Conservation (phyloP, 2,888 invertebrate species). For the Hyppa rectilinea region DNA sequence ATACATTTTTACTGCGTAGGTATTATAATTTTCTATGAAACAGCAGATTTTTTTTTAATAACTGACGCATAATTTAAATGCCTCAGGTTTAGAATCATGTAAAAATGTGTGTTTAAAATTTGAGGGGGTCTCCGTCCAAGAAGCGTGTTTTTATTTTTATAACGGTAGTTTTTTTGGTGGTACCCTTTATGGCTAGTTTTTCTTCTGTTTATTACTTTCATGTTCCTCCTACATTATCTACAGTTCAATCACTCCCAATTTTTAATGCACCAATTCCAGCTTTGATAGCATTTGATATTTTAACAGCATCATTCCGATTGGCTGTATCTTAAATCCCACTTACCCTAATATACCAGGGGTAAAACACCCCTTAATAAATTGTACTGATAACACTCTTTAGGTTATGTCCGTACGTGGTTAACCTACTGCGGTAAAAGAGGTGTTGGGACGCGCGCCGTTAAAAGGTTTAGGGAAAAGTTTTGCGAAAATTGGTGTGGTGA, state of each 20-base stretch:
- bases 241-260: neutral
- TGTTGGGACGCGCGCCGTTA: neutral
- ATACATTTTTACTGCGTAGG: no score
- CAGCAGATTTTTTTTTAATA: no score
- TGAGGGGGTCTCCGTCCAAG: no score
- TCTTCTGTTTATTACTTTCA: no score
- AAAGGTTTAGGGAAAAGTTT: neutral
- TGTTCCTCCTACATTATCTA: neutral
- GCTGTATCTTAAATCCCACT: slow-evolving; percentile 58
- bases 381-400: slow-evolving; percentile 54
- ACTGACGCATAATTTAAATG: no score
- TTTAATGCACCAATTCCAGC: slow-evolving; percentile 14
- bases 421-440: slow-evolving; percentile 27
- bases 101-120: no score
- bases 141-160: no score
- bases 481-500: neutral
- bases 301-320: slow-evolving; percentile 50
- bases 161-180: no score
- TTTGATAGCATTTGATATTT: slow-evolving; percentile 53
- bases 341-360: slow-evolving; percentile 44
- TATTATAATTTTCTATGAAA: no score
- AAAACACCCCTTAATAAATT: slow-evolving; percentile 60
- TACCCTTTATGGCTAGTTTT: no score
- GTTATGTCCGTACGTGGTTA: slow-evolving; percentile 33
- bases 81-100: no score